phyloP scores from a whole-genome alignment of 2,113 vertebrate genomes.

The Cettia cetti region DNA sequence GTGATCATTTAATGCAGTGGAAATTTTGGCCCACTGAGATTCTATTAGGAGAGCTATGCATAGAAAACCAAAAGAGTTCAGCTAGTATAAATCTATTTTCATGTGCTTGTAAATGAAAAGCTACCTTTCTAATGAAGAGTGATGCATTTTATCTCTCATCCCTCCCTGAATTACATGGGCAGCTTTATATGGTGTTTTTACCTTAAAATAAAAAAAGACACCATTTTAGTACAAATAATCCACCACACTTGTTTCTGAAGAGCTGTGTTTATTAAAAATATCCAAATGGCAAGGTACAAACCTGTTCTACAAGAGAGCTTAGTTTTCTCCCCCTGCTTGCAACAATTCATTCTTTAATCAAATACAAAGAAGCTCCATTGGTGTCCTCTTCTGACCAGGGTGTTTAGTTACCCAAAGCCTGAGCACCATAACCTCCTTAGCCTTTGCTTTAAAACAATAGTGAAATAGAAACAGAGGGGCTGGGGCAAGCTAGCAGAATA shows the following conservation, averaged over 20 bases:
- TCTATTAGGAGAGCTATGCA: neutral
- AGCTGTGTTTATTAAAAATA: neutral
- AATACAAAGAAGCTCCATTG: neutral
- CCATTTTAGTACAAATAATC: neutral
- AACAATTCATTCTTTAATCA: neutral
- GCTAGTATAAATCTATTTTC: neutral
- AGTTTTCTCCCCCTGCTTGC: neutral
- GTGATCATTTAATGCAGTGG: neutral
- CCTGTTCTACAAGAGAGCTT: neutral
- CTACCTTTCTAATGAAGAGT: neutral
- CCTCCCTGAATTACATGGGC: neutral
- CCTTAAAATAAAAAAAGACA: neutral
- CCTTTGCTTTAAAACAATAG: neutral
- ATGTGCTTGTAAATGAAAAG: neutral
- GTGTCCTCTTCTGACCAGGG: neutral
- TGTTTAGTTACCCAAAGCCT: neutral
- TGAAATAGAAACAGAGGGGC: neutral
- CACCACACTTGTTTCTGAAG: neutral
- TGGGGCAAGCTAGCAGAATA: neutral
- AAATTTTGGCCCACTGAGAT: neutral
- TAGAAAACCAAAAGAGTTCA: neutral
- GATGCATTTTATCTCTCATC: neutral
- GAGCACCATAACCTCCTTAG: neutral
- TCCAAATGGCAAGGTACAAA: neutral
- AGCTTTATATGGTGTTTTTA: neutral